Conservation (phyloP, 2,888 invertebrate species). For the Phalera bucephala region DNA sequence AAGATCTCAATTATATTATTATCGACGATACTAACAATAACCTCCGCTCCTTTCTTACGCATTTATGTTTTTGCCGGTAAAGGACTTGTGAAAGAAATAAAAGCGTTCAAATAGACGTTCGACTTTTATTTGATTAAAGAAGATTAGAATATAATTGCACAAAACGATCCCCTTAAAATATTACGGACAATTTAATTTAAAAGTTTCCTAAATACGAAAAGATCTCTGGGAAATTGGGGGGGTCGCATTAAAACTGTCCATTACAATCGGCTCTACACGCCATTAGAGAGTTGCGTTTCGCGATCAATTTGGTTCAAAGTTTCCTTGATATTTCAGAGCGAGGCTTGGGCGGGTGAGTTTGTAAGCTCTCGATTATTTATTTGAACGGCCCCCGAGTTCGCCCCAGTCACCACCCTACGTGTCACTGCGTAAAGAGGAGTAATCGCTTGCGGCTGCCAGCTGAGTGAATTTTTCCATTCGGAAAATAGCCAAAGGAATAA, state of each 20-base stretch:
- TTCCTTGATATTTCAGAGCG: slow-evolving; percentile 55
- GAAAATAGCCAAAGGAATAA: slow-evolving; percentile 72
- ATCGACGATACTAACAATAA: too few relatives aligned
- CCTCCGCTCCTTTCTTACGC: too few relatives aligned
- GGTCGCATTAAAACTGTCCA: slow-evolving; percentile 31
- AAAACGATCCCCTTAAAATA: slow-evolving; percentile 14
- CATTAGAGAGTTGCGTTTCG: slow-evolving; percentile 53
- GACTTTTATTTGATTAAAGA: too few relatives aligned
- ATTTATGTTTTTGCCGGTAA: too few relatives aligned
- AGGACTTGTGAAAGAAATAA: too few relatives aligned
- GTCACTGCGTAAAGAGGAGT: slow-evolving; percentile 70
- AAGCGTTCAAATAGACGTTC: too few relatives aligned
- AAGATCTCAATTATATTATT: too few relatives aligned
- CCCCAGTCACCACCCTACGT: slow-evolving; percentile 49
- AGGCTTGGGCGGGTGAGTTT: slow-evolving; percentile 54
- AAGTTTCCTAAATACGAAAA: slow-evolving; percentile 21
- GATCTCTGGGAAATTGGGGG: slow-evolving; percentile 16
- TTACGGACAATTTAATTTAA: slow-evolving; percentile 23
- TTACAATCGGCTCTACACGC: slow-evolving; percentile 36
- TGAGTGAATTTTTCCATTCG: slow-evolving; percentile 75
- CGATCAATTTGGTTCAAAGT: slow-evolving; percentile 60
- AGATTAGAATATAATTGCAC: too few relatives aligned
- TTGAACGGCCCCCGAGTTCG: slow-evolving; percentile 49
- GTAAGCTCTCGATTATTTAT: slow-evolving; percentile 77
- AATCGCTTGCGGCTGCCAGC: slow-evolving; percentile 68